Evolutionary conservation across 1,140 invertebrate species (phyloP), one percentile per base, ranked within the genome.

Genomic region (Heliothis virescens): DNA sequence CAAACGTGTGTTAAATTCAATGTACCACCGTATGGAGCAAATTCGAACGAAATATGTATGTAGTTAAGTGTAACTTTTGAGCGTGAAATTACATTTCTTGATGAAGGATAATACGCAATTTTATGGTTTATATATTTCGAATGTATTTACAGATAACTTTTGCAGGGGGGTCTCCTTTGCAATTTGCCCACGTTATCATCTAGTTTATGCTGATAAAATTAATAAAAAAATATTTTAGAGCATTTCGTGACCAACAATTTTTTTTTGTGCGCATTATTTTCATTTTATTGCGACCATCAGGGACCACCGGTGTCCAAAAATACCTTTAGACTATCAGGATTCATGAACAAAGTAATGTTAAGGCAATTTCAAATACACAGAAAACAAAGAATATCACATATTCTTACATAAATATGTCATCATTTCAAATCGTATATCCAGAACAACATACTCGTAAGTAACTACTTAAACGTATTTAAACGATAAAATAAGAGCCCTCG

Each of bases 401-500:
- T 12, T 1, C 16, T 2, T 5, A 26, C 26, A 26, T 12, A 18
- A 7, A 34, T 0, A 34, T 26, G 7, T 34, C 7, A 41, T 41
- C 5, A 41, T 41, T 41, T 41, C 34, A 7, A 41, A 41, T 1
- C 34, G 34, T 7, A 7, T 41, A 41, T 41, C 34, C 34, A 41
- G 7, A 34, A 34, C 3, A 7, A 7, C 55, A 11, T 21, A n/a
- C n/a, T n/a, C n/a, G n/a, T n/a, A 57, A 10, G 16, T 55, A 16
- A 55, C 9, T 55, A 18, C 15, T 57, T 11, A 21, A 57, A 18
- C 5, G 18, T 18, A 63, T 34, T 34, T n/a, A 65, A 65, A 65
- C 47, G 62, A 65, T n/a, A 65, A 65, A 65, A 65, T 65, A 48
- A 65, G 62, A 65, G 34, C n/a, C 41, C 2, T 26, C 57, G 41